Base-by-base conservation (phyloP, 2,888 invertebrate species). In the Orgyia antiqua region DNA sequence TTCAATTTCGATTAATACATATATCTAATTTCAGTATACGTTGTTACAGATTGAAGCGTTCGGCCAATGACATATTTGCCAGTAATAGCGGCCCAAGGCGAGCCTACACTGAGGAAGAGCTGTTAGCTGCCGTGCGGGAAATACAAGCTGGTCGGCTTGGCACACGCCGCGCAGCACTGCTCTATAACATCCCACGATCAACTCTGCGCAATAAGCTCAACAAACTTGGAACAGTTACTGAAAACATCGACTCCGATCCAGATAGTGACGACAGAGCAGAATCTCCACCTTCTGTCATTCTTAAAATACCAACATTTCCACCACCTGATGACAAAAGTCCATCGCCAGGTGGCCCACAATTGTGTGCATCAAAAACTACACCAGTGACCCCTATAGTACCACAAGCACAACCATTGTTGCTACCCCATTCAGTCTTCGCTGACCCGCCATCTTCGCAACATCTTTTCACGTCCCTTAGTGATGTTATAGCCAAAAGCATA, bases 131-230 rank as follows among this genome's bases (percentile, higher is more conserved):
- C n/a, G 90, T 99, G 36, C 90, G 94, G 38, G 98, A 98, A 78
- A 97, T 98, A 67, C 94, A 96, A 74, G 93, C 93, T 50, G 97
- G 97, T 10, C 94, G 95, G 64, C 88, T 98, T 52, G 98, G 97
- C 46, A 97, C 97, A 4, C 88, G 98, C 25, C 89, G 98, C 36
- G 98, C 98, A 5, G 95, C 98, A 30, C 95, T 96, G 31, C 93
- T 97, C 58, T 99, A 99, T 80, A 97, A 97, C 58, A 97, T 98
- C 68, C 98, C 98, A 4, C 90, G 98, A 46, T 97, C 98, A 47
- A 98, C 98, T 13, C 90, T 99, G 29, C 91, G 98, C 42, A 99
- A 98, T 88, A 99, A 99, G 86, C 96, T 95, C 68, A 93, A 94
- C 88, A 95, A 95, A 75, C 70, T 72, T 39, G 83, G 82, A 29